Evolutionary conservation across 1,140 invertebrate genomes (phyloP).

Genomic region (Theocolax elegans): DNA sequence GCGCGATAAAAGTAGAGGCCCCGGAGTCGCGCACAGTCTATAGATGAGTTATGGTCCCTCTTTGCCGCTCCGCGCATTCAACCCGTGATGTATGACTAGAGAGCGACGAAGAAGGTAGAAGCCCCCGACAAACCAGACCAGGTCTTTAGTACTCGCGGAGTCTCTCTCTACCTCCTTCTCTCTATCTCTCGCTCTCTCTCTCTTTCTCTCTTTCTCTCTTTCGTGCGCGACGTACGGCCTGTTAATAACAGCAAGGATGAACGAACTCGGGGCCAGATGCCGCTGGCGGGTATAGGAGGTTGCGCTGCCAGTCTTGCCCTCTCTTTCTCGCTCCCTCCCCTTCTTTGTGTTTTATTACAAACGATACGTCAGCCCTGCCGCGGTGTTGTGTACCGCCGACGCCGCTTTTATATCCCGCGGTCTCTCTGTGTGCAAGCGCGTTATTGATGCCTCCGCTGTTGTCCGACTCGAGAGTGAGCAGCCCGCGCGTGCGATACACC

Average conservation of each 20-base stretch:
- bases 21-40: slow-evolving; percentile 53
- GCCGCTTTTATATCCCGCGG: slow-evolving; percentile 61
- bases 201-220: slow-evolving; percentile 12
- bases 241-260: slow-evolving; percentile 63
- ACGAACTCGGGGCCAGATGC: slow-evolving; percentile 57
- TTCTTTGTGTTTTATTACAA: slow-evolving; percentile 69
- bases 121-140: slow-evolving; percentile 45
- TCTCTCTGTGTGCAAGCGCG: neutral
- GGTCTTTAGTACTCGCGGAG: slow-evolving; percentile 10
- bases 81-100: slow-evolving; percentile 63
- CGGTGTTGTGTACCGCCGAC: slow-evolving; percentile 28
- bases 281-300: slow-evolving; percentile 7
- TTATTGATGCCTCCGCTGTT: too few relatives aligned
- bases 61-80: slow-evolving; percentile 64
- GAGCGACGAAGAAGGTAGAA: slow-evolving; percentile 48
- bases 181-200: too few relatives aligned
- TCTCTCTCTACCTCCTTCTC: too few relatives aligned
- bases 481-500: too few relatives aligned
- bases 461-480: too few relatives aligned
- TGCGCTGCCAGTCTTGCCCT: slow-evolving; percentile 57
- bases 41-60: slow-evolving; percentile 64
- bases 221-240: slow-evolving; percentile 60
- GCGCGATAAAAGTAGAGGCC: slow-evolving; percentile 45
- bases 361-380: slow-evolving; percentile 63
- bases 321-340: slow-evolving; percentile 60